Conservation (phyloP, 2,113 vertebrate genomes). For the Campylomormyrus tamandua region DNA sequence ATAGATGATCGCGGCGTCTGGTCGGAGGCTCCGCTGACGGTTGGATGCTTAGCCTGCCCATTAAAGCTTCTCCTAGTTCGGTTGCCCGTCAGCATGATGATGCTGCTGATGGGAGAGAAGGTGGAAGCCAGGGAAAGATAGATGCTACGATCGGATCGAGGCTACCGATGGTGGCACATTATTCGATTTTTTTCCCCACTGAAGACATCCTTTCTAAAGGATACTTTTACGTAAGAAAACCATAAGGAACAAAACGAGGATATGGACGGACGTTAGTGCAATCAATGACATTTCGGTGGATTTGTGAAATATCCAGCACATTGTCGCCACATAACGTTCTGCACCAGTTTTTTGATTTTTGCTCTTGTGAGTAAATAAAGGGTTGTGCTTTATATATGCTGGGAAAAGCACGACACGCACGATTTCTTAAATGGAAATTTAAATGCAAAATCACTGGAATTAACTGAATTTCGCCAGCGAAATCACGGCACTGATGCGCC, state of each 20-base stretch:
- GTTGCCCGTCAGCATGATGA: constrained; percentile 69
- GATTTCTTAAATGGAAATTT: constrained; percentile 41
- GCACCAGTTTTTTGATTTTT: not conserved
- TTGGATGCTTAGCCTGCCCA: constrained; percentile 49
- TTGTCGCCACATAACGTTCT: constrained; percentile 17
- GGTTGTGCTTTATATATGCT: not conserved
- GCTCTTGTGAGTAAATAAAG: not conserved
- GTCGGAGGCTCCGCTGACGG: constrained; percentile 6
- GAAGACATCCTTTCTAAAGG: constrained; percentile 1
- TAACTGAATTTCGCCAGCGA: not conserved
- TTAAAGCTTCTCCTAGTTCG: constrained; percentile 54
- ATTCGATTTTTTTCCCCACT: not conserved
- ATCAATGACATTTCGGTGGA: constrained; percentile 25
- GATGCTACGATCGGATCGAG: constrained; percentile 12
- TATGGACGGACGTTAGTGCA: not conserved
- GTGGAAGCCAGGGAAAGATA: constrained; percentile 24
- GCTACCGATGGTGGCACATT: not conserved
- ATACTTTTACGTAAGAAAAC: not conserved
- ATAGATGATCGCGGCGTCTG: constrained; percentile 29
- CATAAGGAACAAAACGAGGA: not conserved
- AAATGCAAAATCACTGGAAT: constrained; percentile 21
- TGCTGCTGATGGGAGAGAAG: constrained; percentile 56
- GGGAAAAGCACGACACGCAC: constrained; percentile 25
- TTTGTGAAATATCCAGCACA: constrained; percentile 41
- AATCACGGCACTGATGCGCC: not conserved